Evolutionary conservation across 2,888 invertebrate genomes (phyloP).

Genomic region (Lomographa bimaculata): DNA sequence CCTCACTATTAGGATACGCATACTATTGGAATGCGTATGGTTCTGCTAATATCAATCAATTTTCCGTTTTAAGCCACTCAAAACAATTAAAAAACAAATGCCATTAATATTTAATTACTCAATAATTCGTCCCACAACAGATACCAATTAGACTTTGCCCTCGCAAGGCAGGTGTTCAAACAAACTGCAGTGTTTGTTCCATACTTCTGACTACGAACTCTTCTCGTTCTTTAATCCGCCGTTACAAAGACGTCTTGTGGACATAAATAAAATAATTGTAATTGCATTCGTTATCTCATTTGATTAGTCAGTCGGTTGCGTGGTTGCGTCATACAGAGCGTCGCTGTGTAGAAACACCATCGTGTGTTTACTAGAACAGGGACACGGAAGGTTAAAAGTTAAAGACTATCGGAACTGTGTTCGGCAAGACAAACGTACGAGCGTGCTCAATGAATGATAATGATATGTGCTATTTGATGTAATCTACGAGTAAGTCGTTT

Average conservation of each 20-base stretch:
- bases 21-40: no score
- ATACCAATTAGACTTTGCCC: conserved; percentile 27
- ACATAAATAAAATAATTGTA: conserved; percentile 68
- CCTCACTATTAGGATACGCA: no score
- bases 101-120: no score
- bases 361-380: background rate
- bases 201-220: conserved; percentile 13
- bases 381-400: background rate
- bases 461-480: no score
- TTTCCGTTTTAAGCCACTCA: no score
- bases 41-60: no score
- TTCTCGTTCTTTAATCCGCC: conserved; percentile 14
- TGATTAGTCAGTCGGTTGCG: conserved; percentile 74
- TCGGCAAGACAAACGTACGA: no score
- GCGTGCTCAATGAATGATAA: no score
- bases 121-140: conserved; percentile 3
- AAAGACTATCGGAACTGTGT: no score
- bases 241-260: conserved; percentile 43
- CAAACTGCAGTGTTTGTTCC: background rate
- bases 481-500: no score
- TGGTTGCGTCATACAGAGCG: conserved; percentile 62
- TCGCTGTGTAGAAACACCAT: conserved; percentile 17
- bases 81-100: no score
- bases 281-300: conserved; percentile 75
- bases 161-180: conserved; percentile 15